Evolutionary conservation across 64 coral and sea anemone species (phyloP).

Genomic region (Astreopora myriophthalma): DNA sequence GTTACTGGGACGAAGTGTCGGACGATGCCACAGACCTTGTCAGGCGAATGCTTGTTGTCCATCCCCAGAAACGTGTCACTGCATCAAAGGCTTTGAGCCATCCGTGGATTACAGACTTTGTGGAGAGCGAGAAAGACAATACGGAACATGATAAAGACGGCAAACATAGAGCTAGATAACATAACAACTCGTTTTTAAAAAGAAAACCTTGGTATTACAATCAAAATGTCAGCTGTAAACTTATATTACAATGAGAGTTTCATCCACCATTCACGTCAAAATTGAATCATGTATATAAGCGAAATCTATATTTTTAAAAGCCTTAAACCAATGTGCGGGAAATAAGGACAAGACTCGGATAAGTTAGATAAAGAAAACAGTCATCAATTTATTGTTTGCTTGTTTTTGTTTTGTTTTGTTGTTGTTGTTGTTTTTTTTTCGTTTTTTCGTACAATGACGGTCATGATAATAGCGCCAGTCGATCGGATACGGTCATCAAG

Average conservation of each 20-base stretch:
- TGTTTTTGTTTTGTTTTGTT: no score
- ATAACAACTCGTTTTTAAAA: background rate
- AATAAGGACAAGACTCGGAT: no score
- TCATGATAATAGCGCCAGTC: no score
- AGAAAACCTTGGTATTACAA: background rate
- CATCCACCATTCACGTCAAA: no score
- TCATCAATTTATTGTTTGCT: no score
- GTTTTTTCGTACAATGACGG: no score
- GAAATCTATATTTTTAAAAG: no score
- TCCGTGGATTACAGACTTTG: constrained; percentile 39
- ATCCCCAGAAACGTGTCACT: constrained; percentile 18
- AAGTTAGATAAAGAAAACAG: no score
- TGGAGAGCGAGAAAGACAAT: background rate
- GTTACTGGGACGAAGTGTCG: constrained; percentile 30
- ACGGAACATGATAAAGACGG: background rate
- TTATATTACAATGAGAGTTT: background rate
- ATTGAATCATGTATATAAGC: no score
- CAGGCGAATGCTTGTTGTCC: background rate
- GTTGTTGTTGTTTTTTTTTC: no score
- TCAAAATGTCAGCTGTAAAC: background rate
- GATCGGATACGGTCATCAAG: no score
- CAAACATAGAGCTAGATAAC: background rate
- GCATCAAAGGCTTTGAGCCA: constrained; percentile 6
- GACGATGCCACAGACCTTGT: constrained; percentile 30
- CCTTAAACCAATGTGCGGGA: no score